phyloP scores from a whole-genome alignment of 1,140 invertebrate species.

The Drosophila pandora region DNA sequence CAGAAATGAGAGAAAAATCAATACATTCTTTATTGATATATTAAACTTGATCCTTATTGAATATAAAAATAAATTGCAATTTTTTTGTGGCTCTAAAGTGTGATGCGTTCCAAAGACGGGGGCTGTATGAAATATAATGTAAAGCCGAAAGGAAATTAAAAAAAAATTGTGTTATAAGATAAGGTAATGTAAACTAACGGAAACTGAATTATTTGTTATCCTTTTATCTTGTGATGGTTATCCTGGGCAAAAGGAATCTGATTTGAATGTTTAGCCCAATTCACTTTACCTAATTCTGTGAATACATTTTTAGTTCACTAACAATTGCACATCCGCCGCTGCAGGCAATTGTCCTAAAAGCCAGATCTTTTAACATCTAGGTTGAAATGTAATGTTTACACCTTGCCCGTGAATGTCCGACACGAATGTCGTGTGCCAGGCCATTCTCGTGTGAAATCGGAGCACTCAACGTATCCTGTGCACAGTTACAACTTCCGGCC shows the following conservation, averaged over 20 bases:
- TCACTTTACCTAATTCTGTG: neutral
- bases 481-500: constrained; percentile 63
- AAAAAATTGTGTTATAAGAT: neutral
- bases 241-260: neutral
- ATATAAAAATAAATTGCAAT: constrained; percentile 37
- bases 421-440: constrained; percentile 18
- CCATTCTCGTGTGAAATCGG: constrained; percentile 39
- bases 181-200: neutral
- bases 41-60: constrained; percentile 33
- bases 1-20: constrained; percentile 22
- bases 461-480: constrained; percentile 50
- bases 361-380: constrained; percentile 24
- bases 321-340: constrained; percentile 4
- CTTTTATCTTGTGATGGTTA: neutral
- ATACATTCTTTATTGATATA: constrained; percentile 39
- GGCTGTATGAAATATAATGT: too few species aligned
- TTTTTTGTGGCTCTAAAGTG: constrained; percentile 4
- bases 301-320: neutral
- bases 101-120: neutral
- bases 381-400: constrained; percentile 29
- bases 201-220: neutral
- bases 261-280: neutral
- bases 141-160: neutral
- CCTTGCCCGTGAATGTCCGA: constrained; percentile 39
- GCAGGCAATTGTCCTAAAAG: constrained; percentile 31